Percentiles rank a stretch among this genome's conserved stretches.
Conservation (phyloP, 2,888 invertebrate genomes). For the Cantharis rufa region DNA sequence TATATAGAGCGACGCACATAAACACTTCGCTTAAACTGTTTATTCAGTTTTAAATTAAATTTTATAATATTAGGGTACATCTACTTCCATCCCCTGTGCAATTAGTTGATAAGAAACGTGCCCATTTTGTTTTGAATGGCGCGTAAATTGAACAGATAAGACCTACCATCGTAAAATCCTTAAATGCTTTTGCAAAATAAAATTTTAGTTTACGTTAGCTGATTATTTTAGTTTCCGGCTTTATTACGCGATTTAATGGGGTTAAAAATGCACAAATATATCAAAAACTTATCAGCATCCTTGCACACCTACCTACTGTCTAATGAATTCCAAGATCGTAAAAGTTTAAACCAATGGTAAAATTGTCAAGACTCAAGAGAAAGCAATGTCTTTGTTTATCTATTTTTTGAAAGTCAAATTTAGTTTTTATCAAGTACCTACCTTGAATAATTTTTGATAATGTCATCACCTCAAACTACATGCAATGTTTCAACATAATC, state of each 20-base stretch:
- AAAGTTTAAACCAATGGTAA: too few species aligned
- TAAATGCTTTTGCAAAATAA: neutral
- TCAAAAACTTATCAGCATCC: neutral
- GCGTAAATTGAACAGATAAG: slow-evolving; percentile 32
- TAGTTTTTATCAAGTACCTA: neutral
- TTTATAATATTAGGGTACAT: slow-evolving; percentile 10
- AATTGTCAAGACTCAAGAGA: too few species aligned
- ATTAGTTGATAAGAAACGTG: slow-evolving; percentile 33
- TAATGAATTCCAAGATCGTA: neutral
- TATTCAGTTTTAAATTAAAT: slow-evolving; percentile 25
- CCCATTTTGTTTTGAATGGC: slow-evolving; percentile 25
- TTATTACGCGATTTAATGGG: neutral
- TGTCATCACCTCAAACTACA: neutral
- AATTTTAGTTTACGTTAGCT: neutral
- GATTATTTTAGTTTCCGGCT: neutral
- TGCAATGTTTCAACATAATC: too few species aligned
- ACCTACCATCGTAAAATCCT: slow-evolving; percentile 24
- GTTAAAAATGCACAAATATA: neutral
- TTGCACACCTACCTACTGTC: neutral
- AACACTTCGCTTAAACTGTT: slow-evolving; percentile 19
- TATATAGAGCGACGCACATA: slow-evolving; percentile 7
- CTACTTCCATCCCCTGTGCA: slow-evolving; percentile 23
- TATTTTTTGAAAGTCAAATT: neutral
- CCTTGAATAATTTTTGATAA: neutral
- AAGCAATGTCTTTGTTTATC: neutral